Conservation (phyloP, 2,888 invertebrate species). For the Andrena haemorrhoa region DNA sequence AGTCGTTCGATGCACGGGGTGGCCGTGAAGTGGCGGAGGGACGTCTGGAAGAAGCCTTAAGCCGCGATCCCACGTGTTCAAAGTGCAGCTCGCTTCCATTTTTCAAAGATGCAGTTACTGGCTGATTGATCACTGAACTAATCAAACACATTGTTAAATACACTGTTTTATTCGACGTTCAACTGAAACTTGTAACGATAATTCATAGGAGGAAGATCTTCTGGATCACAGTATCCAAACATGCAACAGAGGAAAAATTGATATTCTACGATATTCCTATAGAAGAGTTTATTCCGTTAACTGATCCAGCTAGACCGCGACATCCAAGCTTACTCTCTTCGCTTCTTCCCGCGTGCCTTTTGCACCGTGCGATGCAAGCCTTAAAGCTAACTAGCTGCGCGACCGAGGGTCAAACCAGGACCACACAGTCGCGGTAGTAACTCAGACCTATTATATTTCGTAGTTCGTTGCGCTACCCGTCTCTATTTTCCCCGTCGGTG, state of each 20-base stretch:
- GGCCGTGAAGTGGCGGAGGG: slow-evolving; percentile 12
- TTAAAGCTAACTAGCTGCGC: slow-evolving; percentile 59
- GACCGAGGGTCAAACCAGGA: slow-evolving; percentile 72
- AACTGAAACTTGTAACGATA: too few relatives aligned
- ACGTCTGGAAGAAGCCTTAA: not conserved
- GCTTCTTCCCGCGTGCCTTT: slow-evolving; percentile 22
- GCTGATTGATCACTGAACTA: too few relatives aligned
- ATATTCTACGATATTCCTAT: too few relatives aligned
- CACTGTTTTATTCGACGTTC: too few relatives aligned
- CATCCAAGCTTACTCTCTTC: not conserved
- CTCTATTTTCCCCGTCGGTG: slow-evolving; percentile 11
- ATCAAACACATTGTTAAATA: too few relatives aligned
- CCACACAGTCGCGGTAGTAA: slow-evolving; percentile 75
- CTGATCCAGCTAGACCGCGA: not conserved
- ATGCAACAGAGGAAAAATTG: too few relatives aligned
- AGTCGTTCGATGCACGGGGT: slow-evolving; percentile 39
- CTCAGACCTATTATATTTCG: slow-evolving; percentile 75
- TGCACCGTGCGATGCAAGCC: slow-evolving; percentile 23
- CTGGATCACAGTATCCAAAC: too few relatives aligned
- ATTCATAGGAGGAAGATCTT: too few relatives aligned
- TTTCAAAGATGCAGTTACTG: too few relatives aligned
- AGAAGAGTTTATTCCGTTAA: not conserved
- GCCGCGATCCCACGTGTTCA: not conserved
- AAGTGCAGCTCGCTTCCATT: not conserved
- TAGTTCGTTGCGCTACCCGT: slow-evolving; percentile 52